Conservation (phyloP, 2,797 vertebrate species). For the Helarctos malayanus region DNA sequence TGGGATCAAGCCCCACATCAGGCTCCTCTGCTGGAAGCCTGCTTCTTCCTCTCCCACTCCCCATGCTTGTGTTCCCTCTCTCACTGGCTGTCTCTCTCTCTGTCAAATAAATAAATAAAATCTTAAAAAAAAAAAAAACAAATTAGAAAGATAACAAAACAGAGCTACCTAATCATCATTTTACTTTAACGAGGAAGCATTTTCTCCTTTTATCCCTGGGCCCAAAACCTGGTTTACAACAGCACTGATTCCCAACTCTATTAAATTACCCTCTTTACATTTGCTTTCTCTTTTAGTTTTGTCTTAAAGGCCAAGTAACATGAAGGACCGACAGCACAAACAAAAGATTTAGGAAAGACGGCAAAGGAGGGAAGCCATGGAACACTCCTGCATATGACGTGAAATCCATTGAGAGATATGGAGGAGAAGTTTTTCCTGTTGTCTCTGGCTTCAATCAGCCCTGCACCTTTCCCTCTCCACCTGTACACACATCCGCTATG, state of each 20-base stretch:
- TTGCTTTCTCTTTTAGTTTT: slow-evolving; percentile 45
- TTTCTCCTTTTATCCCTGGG: neutral
- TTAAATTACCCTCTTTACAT: neutral
- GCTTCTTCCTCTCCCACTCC: no score
- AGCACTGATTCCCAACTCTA: neutral
- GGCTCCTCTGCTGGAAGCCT: no score
- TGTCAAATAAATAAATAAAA: no score
- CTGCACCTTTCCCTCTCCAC: neutral
- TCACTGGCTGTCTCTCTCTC: no score
- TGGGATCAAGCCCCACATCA: no score
- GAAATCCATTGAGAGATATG: neutral
- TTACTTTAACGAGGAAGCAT: neutral
- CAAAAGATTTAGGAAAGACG: neutral
- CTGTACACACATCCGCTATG: accelerated
- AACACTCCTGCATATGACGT: no score
- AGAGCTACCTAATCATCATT: neutral
- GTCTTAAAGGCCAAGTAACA: neutral
- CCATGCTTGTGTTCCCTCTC: no score
- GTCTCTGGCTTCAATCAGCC: neutral
- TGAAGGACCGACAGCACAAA: neutral
- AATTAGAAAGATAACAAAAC: neutral
- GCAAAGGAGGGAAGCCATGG: neutral
- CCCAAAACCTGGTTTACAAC: neutral
- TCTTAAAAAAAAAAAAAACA: neutral
- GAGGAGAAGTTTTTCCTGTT: neutral